Evolutionary conservation across 2,888 invertebrate species (phyloP), one percentile per base, ranked within the genome.

Genomic region (Proisotoma minuta): DNA sequence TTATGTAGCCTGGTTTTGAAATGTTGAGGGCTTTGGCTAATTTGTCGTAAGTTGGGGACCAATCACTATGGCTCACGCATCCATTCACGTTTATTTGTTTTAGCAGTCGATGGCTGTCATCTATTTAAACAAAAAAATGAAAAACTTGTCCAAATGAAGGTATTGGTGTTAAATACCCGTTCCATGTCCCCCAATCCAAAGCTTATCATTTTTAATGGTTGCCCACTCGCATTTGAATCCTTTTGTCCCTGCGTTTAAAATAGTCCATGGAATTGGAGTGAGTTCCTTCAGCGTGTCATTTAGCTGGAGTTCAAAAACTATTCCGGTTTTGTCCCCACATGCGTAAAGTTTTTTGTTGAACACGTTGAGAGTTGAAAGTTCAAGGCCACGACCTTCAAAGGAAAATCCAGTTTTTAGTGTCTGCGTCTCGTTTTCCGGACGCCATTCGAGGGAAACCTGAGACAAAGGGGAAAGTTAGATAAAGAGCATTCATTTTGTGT

Each of bases 201-300:
- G 78, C 18, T 85, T 81, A 63, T 89, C 84, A 77, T 93, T 87
- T 78, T 94, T 94, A 0, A 97, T 87, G 0, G 97, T 87, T 3
- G 95, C 92, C 98, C 98, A 99, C 79, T 98, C 98, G 1, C 90
- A 86, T 78, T 99, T 98, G 76, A 95, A 96, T 5, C 97, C 84
- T 84, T 34, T 34, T 15, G 8, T 63, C 18, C 63, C 63, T 22
- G 59, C 50, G n/a, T 88, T 83, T 48, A 98, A 79, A 65, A 97
- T 83, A 12, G 90, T 79, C 91, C 91, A 89, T 52, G 91, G 91
- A 72, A 87, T 82, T 43, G 69, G 65, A 4, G 57, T 62, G n/a
- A 69, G 65, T 20, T 69, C 60, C 12, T 40, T 27, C 1, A 85
- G 82, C 76, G 82, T 83, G 68, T 87, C 84, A 40, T 63, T 60